Base-by-base conservation (phyloP, 2,797 vertebrate species). In the Arnoldichthys spilopterus region DNA sequence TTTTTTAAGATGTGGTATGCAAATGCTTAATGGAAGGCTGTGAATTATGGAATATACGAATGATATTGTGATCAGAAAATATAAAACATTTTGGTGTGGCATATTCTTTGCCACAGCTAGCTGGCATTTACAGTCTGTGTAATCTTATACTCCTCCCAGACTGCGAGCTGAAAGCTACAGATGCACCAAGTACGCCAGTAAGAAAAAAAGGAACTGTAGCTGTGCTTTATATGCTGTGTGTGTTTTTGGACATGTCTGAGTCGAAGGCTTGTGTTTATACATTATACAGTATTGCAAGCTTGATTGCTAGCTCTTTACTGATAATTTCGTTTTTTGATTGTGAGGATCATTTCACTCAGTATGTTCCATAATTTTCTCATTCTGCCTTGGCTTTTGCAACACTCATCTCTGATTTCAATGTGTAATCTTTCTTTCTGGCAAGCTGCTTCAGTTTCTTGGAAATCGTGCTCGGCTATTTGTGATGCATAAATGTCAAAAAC, bases 401-500 rank as follows among this genome's bases (percentile, higher is more conserved):
- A 43, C 37, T 13, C 12, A 6, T 45, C 37, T 45, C 45, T 6
- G 5, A 26, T 67, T 43, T 22, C 18, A 12, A 20, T 45, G 40
- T 45, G 40, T 67, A 15, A 45, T 34, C 11, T 45, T 22, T 49
- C 24, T 24, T 68, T 49, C 45, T 68, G 45, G 66, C 24, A 30
- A 49, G 66, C 26, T 68, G 66, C 24, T 68, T 68, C 43, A 69
- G 13, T 30, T 20, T 30, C 45, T 69, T 67, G 64, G 13, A 67
- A 24, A 47, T 67, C 16, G 47, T 45, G 24, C 40, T 69, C 26
- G 32, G 45, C 47, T 20, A 32, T 69, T 69, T 69, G 28, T n/a
- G 13, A 30, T 12, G 15, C 4, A 3, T 16, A 62, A 30, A 20
- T 18, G 2, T 49, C 40, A 47, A 49, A 67, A 22, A 67, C 43